Conservation (phyloP, 2,888 invertebrate genomes). For the Hipparchia semele region DNA sequence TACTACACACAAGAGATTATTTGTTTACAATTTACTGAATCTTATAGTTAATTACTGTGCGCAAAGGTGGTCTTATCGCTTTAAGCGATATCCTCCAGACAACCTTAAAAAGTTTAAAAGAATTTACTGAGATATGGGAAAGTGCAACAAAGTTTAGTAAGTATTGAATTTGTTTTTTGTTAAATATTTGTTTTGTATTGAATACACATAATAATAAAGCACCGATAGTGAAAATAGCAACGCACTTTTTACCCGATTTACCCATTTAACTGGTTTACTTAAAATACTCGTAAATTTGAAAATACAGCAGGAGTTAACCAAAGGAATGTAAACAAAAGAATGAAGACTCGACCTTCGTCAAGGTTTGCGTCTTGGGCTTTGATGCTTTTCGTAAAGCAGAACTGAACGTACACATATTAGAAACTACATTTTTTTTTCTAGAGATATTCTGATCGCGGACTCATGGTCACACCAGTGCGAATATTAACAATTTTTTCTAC, state of each 20-base stretch:
- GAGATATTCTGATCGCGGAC: not conserved
- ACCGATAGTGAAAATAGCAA: constrained; percentile 6
- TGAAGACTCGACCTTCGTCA: constrained; percentile 69
- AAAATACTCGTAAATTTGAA: constrained; percentile 6
- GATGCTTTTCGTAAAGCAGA: constrained; percentile 23
- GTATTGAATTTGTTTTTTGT: too few relatives aligned
- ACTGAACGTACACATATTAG: constrained; percentile 31
- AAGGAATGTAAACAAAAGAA: constrained; percentile 68
- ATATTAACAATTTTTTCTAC: too few relatives aligned
- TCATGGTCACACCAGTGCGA: too few relatives aligned
- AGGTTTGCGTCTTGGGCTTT: constrained; percentile 50
- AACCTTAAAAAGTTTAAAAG: too few relatives aligned
- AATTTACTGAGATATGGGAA: too few relatives aligned
- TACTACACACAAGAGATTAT: too few relatives aligned
- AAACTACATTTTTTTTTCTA: not conserved
- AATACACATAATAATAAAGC: not conserved
- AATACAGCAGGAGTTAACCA: constrained; percentile 44
- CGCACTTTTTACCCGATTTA: constrained; percentile 70
- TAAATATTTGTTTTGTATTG: not conserved
- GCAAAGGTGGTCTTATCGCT: too few relatives aligned
- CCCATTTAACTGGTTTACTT: constrained; percentile 53
- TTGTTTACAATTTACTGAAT: too few relatives aligned
- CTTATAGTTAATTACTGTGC: too few relatives aligned
- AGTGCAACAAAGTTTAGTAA: not conserved
- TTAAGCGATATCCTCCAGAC: too few relatives aligned